Evolutionary conservation across 1,140 invertebrate genomes (phyloP), one percentile per base, ranked within the genome.

Genomic region (Formica exsecta): DNA sequence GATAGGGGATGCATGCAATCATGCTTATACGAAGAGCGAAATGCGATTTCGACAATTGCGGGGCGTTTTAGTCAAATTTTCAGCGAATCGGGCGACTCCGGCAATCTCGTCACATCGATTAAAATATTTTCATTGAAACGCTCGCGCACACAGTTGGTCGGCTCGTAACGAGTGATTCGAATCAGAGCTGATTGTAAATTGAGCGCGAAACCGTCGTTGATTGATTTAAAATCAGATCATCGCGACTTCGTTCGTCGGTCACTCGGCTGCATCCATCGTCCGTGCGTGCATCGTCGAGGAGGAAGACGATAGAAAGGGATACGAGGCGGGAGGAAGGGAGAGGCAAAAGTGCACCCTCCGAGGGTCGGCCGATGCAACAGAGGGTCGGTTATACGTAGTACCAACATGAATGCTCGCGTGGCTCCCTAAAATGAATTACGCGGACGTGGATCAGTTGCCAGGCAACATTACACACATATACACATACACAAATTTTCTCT

Each of bases 171-270:
- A 87, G 90, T 66, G 87, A 90, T 75, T 87, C 88, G 92, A 92
- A 93, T 94, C 88, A 88, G 92, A 88, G 70, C 92, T 92, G 93
- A 93, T 93, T 94, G 94, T 94, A 95, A 95, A 95, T 95, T 95
- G 93, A 95, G 94, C 92, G 92, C 94, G 91, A 94, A 94, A 94
- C 94, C 93, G 87, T 91, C 91, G 92, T 93, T 94, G 94, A 95
- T 95, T 95, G 94, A 93, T 95, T 95, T 94, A 93, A 94, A 95
- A 94, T 95, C 93, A 92, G 94, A 95, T 95, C 94, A 94, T 92
- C 86, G 91, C 86, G 88, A 89, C 68, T 89, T 83, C 80, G 86
- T 90, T 87, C 88, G 92, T 92, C 91, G 91, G 90, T 89, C 84
- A 87, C 85, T 92, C 89, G 87, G 83, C 19, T 91, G 90, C 90